Conservation (phyloP, 92 coral and sea anemone species). For the Umimayanthus chanpuru region DNA sequence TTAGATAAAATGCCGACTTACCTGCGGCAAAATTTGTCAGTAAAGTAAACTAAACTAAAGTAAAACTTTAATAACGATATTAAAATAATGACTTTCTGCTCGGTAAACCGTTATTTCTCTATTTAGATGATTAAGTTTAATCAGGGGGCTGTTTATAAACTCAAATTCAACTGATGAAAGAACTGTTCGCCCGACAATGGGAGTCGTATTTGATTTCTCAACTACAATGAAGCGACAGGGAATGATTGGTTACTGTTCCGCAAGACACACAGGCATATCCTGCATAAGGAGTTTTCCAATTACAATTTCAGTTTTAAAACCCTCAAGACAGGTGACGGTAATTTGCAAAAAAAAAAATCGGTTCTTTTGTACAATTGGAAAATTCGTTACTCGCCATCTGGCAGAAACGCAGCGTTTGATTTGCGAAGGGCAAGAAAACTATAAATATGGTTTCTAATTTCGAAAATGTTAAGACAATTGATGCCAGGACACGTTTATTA, state of each 20-base stretch:
- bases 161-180: conserved; percentile 21
- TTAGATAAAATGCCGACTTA: conserved; percentile 30
- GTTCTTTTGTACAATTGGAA: conserved; percentile 18
- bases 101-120: conserved; percentile 41
- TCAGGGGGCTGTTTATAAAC: conserved; percentile 33
- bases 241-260: conserved; percentile 3
- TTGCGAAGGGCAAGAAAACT: background rate
- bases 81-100: conserved; percentile 21
- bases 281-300: conserved; percentile 13
- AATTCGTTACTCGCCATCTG: conserved; percentile 22
- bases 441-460: background rate
- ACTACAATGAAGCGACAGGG: conserved; percentile 1
- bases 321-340: conserved; percentile 29
- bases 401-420: background rate
- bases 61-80: conserved; percentile 29
- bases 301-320: conserved; percentile 8
- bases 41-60: background rate
- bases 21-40: conserved; percentile 37
- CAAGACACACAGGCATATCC: conserved; percentile 3
- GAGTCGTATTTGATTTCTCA: conserved; percentile 16
- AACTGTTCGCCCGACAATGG: conserved; percentile 41
- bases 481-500: background rate
- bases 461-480: background rate
- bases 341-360: background rate
- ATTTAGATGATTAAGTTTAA: conserved; percentile 32